A percentile compares a stretch with the other conserved stretches of the same genome.
phyloP scores from a whole-genome alignment of 2,113 vertebrate genomes.

The Gasterosteus nipponicus region DNA sequence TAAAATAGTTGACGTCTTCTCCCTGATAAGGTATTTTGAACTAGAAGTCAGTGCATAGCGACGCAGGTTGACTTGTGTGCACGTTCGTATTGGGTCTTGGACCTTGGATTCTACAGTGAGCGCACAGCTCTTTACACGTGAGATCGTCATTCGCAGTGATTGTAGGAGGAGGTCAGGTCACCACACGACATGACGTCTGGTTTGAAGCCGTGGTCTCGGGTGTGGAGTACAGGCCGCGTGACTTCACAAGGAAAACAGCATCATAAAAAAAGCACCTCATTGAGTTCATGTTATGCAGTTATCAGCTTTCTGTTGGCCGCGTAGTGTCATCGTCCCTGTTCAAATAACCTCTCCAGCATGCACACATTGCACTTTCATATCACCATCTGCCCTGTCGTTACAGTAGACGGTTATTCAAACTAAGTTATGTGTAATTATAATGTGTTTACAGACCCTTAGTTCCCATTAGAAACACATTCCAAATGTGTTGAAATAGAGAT shows the following conservation, averaged over 20 bases:
- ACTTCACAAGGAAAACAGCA: not conserved
- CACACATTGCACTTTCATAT: constrained; percentile 1
- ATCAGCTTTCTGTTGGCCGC: constrained; percentile 27
- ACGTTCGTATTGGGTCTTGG: not conserved
- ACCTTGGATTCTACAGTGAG: not conserved
- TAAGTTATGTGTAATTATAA: constrained; percentile 2
- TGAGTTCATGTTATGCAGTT: constrained; percentile 31
- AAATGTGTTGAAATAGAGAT: not conserved
- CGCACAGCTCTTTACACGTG: not conserved
- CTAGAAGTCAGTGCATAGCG: not conserved
- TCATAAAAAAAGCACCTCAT: constrained; percentile 12
- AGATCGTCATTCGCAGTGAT: not conserved
- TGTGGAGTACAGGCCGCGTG: not conserved
- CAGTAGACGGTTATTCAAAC: not conserved
- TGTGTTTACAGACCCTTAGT: constrained; percentile 15
- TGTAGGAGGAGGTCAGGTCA: not conserved
- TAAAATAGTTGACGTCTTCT: not conserved
- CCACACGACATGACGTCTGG: constrained; percentile 45
- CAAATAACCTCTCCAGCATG: constrained; percentile 3
- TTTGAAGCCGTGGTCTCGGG: constrained; percentile 20
- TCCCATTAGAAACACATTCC: constrained; percentile 18
- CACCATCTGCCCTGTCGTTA: not conserved
- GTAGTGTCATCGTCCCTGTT: constrained; percentile 10
- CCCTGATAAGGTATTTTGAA: not conserved
- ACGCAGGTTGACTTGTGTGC: not conserved